Conservation (phyloP, 2,113 vertebrate species). For the Telmatochromis sp. region DNA sequence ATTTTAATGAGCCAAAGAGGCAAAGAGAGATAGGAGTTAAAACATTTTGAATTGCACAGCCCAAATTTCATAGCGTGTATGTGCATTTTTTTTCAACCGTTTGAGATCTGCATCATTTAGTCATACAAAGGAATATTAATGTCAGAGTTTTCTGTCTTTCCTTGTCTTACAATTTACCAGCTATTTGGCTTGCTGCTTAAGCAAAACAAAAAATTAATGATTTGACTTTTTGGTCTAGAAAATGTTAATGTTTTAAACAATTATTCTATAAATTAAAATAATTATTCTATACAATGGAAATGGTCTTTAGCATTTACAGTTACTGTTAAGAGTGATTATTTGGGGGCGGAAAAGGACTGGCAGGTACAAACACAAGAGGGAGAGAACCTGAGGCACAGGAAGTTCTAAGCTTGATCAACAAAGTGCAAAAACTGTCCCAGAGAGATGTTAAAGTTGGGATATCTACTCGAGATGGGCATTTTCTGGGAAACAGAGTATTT, state of each 20-base stretch:
- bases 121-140: background rate
- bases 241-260: background rate
- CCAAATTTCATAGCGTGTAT: background rate
- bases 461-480: background rate
- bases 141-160: background rate
- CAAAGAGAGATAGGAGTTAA: background rate
- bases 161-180: background rate
- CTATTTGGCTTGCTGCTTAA: background rate
- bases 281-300: background rate
- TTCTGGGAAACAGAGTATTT: background rate
- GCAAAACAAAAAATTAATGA: background rate
- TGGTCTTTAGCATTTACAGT: background rate
- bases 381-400: background rate
- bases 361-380: background rate
- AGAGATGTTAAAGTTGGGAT: background rate
- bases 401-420: background rate
- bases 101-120: background rate
- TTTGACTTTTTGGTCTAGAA: background rate
- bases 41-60: background rate
- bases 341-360: background rate
- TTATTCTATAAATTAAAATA: background rate
- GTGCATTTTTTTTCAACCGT: background rate
- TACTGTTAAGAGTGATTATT: background rate
- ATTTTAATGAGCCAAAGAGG: conserved; percentile 36
- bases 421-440: background rate